Evolutionary conservation across 2,888 invertebrate genomes (phyloP).

Genomic region (Conchocele bisecta): DNA sequence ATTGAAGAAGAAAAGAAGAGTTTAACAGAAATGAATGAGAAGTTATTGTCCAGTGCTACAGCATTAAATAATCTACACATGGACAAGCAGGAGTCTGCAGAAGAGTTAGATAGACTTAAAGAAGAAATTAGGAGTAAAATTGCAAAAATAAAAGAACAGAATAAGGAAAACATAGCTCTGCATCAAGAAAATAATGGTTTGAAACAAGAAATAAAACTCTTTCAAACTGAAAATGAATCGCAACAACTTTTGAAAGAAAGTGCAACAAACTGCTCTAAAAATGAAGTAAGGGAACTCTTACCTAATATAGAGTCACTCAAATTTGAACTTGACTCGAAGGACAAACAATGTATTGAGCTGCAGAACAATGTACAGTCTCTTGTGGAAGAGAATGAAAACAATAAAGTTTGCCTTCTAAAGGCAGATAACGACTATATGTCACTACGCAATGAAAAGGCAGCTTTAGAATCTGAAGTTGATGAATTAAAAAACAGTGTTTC

Average conservation of each 20-base stretch:
- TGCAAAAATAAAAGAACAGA: slow-evolving; percentile 20
- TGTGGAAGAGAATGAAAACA: slow-evolving; percentile 56
- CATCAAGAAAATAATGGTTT: slow-evolving; percentile 33
- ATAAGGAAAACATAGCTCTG: slow-evolving; percentile 24
- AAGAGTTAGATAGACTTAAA: slow-evolving; percentile 55
- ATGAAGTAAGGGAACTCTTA: neutral
- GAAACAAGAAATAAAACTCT: slow-evolving; percentile 15
- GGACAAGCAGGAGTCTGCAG: slow-evolving; percentile 76
- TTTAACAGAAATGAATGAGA: slow-evolving; percentile 67
- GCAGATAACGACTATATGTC: neutral
- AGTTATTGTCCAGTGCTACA: slow-evolving; percentile 69
- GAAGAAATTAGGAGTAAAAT: slow-evolving; percentile 44
- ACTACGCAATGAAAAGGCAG: neutral
- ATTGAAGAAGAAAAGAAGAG: slow-evolving; percentile 45
- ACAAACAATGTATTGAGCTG: neutral
- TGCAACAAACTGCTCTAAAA: neutral
- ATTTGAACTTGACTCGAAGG: neutral
- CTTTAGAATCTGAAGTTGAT: slow-evolving; percentile 12
- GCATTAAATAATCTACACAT: slow-evolving; percentile 78
- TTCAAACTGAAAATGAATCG: no score
- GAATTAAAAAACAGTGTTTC: neutral
- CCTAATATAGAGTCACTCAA: no score
- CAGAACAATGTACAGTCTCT: slow-evolving; percentile 27
- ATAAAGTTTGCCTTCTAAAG: slow-evolving; percentile 52
- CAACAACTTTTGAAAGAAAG: neutral